Conservation (phyloP, 1,140 invertebrate genomes). For the Bombus affinis region DNA sequence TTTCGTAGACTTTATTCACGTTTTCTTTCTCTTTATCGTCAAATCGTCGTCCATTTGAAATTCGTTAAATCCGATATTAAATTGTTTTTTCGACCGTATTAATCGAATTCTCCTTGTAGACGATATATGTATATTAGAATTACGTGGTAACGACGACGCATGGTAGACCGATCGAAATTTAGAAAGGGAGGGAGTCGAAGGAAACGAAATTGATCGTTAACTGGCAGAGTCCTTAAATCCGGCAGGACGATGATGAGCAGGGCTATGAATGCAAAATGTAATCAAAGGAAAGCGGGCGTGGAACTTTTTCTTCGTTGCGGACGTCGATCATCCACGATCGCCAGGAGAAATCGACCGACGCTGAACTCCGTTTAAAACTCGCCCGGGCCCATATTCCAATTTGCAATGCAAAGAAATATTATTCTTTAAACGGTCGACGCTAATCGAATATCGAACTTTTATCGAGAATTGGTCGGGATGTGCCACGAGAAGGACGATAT, state of each 20-base stretch:
- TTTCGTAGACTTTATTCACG: neutral
- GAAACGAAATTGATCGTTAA: too few relatives aligned
- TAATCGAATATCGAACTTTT: slow-evolving; percentile 72
- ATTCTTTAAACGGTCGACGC: slow-evolving; percentile 62
- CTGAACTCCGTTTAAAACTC: slow-evolving; percentile 27
- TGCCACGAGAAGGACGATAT: neutral
- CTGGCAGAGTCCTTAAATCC: neutral
- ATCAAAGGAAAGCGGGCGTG: slow-evolving; percentile 15
- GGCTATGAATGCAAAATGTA: slow-evolving; percentile 34
- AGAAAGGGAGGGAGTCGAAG: too few relatives aligned
- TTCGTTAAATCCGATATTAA: neutral
- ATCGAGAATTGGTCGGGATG: slow-evolving; percentile 7
- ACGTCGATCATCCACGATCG: slow-evolving; percentile 20
- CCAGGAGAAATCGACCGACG: slow-evolving; percentile 26
- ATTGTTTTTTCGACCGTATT: too few relatives aligned
- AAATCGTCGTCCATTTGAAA: neutral
- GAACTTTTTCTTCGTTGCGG: slow-evolving; percentile 7
- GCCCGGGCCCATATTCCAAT: slow-evolving; percentile 59
- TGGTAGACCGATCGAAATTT: neutral
- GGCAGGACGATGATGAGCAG: neutral
- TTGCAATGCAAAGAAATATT: slow-evolving; percentile 72
- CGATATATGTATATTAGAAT: too few relatives aligned
- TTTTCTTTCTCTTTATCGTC: neutral
- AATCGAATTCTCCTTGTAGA: neutral
- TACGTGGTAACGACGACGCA: too few relatives aligned